Evolutionary conservation across 2,888 invertebrate species (phyloP).

Genomic region (Exephanes ischioxanthus): DNA sequence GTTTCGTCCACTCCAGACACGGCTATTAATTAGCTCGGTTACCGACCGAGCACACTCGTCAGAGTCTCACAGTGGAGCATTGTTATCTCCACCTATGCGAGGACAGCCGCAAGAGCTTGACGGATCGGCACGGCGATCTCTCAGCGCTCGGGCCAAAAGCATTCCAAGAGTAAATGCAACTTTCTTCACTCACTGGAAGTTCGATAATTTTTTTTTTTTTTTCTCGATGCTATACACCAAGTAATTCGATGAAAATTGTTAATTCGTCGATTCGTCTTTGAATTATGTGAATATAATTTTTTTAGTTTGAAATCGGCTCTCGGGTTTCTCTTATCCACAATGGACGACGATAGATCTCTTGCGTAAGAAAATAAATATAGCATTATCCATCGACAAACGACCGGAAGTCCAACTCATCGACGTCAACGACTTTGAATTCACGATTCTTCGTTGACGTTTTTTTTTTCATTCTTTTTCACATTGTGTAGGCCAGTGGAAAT

Average conservation of each 20-base stretch:
- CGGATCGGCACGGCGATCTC: neutral
- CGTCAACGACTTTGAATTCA: conserved; percentile 17
- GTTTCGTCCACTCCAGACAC: conserved; percentile 13
- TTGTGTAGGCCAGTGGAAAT: conserved; percentile 32
- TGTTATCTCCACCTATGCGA: conserved; percentile 5
- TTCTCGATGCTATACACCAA: neutral
- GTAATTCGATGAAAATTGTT: too few species aligned
- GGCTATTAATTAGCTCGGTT: conserved; percentile 47
- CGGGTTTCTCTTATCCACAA: too few species aligned
- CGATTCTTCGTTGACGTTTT: conserved; percentile 26
- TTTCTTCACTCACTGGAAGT: neutral
- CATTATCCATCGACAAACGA: neutral
- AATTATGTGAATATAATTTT: too few species aligned
- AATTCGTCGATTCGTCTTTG: too few species aligned
- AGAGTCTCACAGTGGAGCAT: conserved; percentile 25
- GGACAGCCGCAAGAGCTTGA: conserved; percentile 21
- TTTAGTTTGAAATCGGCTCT: too few species aligned
- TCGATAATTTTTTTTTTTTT: neutral
- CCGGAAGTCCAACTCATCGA: neutral
- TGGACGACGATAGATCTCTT: neutral
- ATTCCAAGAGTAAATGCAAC: neutral
- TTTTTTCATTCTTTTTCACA: neutral
- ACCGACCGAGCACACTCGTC: conserved; percentile 10
- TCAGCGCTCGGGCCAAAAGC: neutral
- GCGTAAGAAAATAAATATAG: neutral